Conservation (phyloP, 2,113 vertebrate genomes). For the Dipodomys merriami region DNA sequence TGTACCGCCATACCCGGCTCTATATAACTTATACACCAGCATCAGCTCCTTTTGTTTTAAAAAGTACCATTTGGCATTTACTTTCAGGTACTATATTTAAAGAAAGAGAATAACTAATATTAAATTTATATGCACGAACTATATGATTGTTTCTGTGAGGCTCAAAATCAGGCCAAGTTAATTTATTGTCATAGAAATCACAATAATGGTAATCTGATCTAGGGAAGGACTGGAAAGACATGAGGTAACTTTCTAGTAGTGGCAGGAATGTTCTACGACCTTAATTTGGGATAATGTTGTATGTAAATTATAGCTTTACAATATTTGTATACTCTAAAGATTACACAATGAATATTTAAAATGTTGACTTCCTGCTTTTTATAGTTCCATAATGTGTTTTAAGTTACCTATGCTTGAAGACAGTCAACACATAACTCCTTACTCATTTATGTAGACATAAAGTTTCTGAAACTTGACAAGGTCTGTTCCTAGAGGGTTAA, state of each 20-base stretch:
- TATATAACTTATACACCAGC: background rate
- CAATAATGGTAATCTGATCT: background rate
- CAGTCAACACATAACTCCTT: background rate
- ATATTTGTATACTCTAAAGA: background rate
- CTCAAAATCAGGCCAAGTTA: slow-evolving; percentile 23
- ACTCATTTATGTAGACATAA: background rate
- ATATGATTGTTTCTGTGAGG: background rate
- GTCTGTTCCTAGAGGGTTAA: background rate
- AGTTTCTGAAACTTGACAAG: background rate
- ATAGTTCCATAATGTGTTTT: background rate
- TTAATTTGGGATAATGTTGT: background rate
- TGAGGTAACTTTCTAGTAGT: background rate
- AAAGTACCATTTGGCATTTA: background rate
- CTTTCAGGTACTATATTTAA: background rate
- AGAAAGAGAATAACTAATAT: background rate
- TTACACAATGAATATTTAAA: background rate
- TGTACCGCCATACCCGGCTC: background rate
- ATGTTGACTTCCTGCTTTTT: background rate
- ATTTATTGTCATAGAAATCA: background rate
- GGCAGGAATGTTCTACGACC: background rate
- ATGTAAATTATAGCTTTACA: background rate
- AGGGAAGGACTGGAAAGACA: background rate
- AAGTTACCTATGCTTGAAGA: background rate
- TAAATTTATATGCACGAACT: background rate
- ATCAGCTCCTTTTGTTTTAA: slow-evolving; percentile 16